Evolutionary conservation across 53 echinoderm and acorn worm species (phyloP), one percentile per base, ranked within the genome.

Genomic region (Arbacia lixula): DNA sequence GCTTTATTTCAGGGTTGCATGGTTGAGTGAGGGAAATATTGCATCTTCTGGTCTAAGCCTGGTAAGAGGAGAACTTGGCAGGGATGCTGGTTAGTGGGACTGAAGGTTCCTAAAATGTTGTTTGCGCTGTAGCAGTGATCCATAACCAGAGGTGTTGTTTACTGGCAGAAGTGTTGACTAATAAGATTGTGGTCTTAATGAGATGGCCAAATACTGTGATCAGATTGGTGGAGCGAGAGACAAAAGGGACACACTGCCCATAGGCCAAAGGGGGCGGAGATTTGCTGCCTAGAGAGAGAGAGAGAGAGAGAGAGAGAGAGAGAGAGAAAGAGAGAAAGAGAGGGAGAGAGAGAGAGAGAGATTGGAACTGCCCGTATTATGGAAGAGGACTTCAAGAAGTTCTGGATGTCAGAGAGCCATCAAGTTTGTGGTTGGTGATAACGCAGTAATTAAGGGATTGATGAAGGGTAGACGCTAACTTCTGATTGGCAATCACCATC

Each of bases 131-230:
- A 74, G 51, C 51, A 32, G 52, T 43, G 58, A 34, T 21, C 14
- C 51, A 74, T 26, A 39, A 58, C 58, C 26, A 39, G 33, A 77
- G 60, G 78, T 77, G 78, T 77, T 77, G 78, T 77, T 77, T 77
- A 77, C 60, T 34, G 25, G 26, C 17, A 57, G 20, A 22, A 43
- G 27, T 69, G 78, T 77, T 57, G 36, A 77, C 49, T 26, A 40
- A 54, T 27, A 25, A 43, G 78, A 77, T 56, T 38, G 39, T 5
- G 78, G 36, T 77, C 78, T 77, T 77, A 77, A 77, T 77, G 41
- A 77, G 78, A 58, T 77, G 1, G 60, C 8, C 60, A 77, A 77
- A 77, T 58, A 77, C 9, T 77, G 16, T 27, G 49, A 74, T 46
- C 21, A 74, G 33, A 50, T 74, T 53, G 34, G 33, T 53, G 24